Evolutionary conservation across 2,113 vertebrate species (phyloP).

Genomic region (Mellivora capensis): DNA sequence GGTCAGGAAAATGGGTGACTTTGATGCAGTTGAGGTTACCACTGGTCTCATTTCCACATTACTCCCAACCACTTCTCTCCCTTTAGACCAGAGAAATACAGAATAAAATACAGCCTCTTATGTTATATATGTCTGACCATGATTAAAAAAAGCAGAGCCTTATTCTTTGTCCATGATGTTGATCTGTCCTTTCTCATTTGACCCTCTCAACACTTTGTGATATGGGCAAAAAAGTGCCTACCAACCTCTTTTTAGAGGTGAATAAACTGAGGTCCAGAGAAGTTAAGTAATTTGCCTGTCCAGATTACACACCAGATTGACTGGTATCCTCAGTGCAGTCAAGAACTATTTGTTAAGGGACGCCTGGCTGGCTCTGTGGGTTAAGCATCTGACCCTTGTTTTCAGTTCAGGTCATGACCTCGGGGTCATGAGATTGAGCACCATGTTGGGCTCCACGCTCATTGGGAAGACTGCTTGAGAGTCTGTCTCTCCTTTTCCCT

Average conservation of each 20-base stretch:
- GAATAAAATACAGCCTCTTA: neutral
- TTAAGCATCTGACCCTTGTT: neutral
- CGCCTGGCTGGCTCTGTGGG: neutral
- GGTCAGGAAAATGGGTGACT: constrained; percentile 16
- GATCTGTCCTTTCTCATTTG: constrained; percentile 23
- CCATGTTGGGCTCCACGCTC: neutral
- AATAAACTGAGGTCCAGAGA: neutral
- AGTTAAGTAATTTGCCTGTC: constrained; percentile 26
- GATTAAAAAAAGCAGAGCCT: neutral
- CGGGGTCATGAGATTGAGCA: neutral
- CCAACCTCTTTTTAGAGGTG: constrained; percentile 10
- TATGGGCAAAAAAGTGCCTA: neutral
- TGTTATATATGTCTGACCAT: neutral
- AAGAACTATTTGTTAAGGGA: neutral
- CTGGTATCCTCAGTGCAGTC: neutral
- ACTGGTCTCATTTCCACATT: neutral
- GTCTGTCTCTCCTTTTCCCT: neutral
- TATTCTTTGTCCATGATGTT: constrained; percentile 1
- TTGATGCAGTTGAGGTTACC: neutral
- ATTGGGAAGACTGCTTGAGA: neutral
- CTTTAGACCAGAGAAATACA: neutral
- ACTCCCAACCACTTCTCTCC: neutral
- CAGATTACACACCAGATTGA: neutral
- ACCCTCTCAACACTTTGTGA: neutral
- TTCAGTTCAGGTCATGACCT: neutral